A percentile compares a stretch with the other conserved stretches of the same genome.
Evolutionary conservation across 2,113 vertebrate species (phyloP).

Genomic region (Campylomormyrus numenius): DNA sequence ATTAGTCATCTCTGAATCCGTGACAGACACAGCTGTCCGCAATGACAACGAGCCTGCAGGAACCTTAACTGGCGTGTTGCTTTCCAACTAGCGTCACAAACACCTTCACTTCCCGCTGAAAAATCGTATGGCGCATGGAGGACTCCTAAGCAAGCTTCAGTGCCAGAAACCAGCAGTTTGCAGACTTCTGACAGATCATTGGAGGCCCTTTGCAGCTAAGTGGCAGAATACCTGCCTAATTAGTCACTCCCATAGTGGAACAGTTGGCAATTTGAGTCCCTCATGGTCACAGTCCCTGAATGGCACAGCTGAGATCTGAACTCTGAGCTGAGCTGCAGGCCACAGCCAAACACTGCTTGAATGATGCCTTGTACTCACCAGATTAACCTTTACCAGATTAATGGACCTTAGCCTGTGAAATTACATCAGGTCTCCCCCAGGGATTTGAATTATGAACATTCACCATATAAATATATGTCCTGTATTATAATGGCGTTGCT

Average conservation of each 20-base stretch:
- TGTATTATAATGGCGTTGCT: background rate
- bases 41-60: background rate
- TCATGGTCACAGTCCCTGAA: background rate
- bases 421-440: background rate
- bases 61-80: background rate
- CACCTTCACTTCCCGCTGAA: background rate
- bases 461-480: background rate
- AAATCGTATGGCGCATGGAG: background rate
- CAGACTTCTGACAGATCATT: background rate
- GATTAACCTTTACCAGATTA: background rate
- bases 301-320: background rate
- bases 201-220: background rate
- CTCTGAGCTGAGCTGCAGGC: background rate
- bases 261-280: background rate
- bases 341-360: background rate
- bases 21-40: background rate
- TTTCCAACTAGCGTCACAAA: background rate
- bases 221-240: background rate
- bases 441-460: background rate
- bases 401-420: background rate
- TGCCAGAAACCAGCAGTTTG: background rate
- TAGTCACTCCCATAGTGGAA: background rate
- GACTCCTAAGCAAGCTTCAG: background rate
- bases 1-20: background rate
- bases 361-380: background rate